Evolutionary conservation across 2,113 vertebrate species (phyloP).

Genomic region (Phylloscopus trochiloides): DNA sequence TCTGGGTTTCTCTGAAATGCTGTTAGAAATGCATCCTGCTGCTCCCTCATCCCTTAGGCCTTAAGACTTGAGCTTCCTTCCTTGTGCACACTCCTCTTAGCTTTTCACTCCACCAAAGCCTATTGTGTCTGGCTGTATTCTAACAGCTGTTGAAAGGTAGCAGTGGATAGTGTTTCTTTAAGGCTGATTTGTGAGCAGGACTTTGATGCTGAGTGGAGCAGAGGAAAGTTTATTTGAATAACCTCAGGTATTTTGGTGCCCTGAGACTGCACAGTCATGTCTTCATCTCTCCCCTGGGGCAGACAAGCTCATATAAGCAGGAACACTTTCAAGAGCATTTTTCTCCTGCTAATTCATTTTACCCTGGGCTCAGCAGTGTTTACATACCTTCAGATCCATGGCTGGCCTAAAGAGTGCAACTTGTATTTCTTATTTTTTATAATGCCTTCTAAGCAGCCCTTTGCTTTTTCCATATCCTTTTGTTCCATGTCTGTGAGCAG

Average conservation of each 20-base stretch:
- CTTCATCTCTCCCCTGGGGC: not conserved
- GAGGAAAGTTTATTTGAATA: slow-evolving; percentile 6
- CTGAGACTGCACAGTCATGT: not conserved
- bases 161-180: not conserved
- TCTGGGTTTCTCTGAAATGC: not conserved
- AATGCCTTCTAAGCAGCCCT: not conserved
- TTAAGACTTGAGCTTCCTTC: not conserved
- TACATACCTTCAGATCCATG: slow-evolving; percentile 25
- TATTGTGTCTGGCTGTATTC: not conserved
- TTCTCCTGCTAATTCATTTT: slow-evolving; percentile 6
- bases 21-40: not conserved
- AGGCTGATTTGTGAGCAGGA: not conserved
- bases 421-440: not conserved
- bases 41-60: not conserved
- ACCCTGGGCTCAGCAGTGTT: not conserved
- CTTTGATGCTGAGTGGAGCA: not conserved
- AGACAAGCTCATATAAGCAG: not conserved
- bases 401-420: not conserved
- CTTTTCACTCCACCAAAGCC: not conserved
- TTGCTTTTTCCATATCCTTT: not conserved
- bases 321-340: not conserved
- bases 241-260: not conserved
- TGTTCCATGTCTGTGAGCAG: not conserved
- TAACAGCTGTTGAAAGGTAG: not conserved
- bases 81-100: not conserved